Conservation (phyloP, 1,140 invertebrate species). For the Penaeus japonicus region DNA sequence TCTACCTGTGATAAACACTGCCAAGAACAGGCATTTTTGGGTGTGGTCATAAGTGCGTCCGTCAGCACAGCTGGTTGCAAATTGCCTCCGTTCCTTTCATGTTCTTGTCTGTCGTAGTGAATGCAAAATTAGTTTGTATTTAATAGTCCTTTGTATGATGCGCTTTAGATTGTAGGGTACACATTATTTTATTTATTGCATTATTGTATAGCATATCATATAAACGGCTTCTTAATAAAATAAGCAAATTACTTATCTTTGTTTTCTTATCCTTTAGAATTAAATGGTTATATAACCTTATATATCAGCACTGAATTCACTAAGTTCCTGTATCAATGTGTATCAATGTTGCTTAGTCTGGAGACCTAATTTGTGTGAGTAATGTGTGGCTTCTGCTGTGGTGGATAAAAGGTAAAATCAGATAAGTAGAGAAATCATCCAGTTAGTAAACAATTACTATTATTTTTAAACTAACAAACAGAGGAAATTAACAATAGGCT, state of each 20-base stretch:
- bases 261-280: constrained; percentile 57
- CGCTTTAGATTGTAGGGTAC: constrained; percentile 32
- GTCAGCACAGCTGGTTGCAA: constrained; percentile 34
- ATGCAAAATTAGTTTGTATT: not conserved
- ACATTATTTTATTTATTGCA: constrained; percentile 47
- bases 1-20: constrained; percentile 4
- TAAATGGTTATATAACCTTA: not conserved
- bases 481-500: too few relatives aligned
- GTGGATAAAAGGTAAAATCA: too few relatives aligned
- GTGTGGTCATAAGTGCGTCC: constrained; percentile 11
- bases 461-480: too few relatives aligned
- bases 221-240: constrained; percentile 48
- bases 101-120: constrained; percentile 22
- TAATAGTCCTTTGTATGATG: constrained; percentile 23
- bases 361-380: too few relatives aligned
- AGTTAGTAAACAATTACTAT: too few relatives aligned
- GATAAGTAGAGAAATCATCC: too few relatives aligned
- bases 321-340: not conserved
- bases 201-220: constrained; percentile 43
- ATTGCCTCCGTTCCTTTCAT: constrained; percentile 22
- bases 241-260: constrained; percentile 15
- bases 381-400: too few relatives aligned
- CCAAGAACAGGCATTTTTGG: not conserved
- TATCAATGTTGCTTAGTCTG: too few relatives aligned
- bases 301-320: not conserved